phyloP scores from a whole-genome alignment of 2,113 vertebrate species.

The Osmerus eperlanus region DNA sequence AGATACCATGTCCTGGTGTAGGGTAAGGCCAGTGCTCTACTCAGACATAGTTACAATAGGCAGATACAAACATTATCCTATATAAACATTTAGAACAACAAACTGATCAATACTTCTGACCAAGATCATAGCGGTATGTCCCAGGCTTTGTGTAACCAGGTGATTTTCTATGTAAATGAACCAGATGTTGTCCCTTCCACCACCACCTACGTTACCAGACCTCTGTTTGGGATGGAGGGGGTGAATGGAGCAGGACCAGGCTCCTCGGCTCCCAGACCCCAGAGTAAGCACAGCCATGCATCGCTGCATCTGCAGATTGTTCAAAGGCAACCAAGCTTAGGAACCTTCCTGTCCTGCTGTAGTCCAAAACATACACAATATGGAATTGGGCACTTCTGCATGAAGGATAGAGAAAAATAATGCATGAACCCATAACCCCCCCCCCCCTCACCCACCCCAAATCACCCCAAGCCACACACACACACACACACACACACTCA shows the following conservation, averaged over 20 bases:
- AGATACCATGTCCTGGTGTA: too few relatives aligned
- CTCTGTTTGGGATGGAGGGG: conserved; percentile 14
- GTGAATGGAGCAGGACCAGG: conserved; percentile 40
- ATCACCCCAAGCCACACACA: not conserved
- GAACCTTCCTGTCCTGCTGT: conserved; percentile 44
- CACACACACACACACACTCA: not conserved
- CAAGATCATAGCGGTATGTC: too few relatives aligned
- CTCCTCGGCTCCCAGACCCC: conserved; percentile 41
- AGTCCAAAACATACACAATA: conserved; percentile 57
- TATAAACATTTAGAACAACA: not conserved
- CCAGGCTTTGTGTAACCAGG: too few relatives aligned
- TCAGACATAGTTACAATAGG: too few relatives aligned
- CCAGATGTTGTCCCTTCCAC: conserved; percentile 4
- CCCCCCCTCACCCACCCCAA: conserved; percentile 20
- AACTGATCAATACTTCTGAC: not conserved
- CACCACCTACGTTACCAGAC: conserved; percentile 26
- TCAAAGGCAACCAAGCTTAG: conserved; percentile 49
- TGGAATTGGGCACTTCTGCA: conserved; percentile 42
- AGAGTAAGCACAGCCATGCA: conserved; percentile 49
- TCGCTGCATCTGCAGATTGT: conserved; percentile 52
- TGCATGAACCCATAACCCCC: conserved; percentile 26
- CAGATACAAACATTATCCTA: not conserved
- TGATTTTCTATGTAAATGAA: conserved; percentile 29
- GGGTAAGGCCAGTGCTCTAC: too few relatives aligned
- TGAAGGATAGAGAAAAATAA: conserved; percentile 53